These are phyloP conservation scores for Hypomesus transpacificus DNA, from an alignment of 2,113 vertebrate genomes.

Conservation along the genomic window DNA sequence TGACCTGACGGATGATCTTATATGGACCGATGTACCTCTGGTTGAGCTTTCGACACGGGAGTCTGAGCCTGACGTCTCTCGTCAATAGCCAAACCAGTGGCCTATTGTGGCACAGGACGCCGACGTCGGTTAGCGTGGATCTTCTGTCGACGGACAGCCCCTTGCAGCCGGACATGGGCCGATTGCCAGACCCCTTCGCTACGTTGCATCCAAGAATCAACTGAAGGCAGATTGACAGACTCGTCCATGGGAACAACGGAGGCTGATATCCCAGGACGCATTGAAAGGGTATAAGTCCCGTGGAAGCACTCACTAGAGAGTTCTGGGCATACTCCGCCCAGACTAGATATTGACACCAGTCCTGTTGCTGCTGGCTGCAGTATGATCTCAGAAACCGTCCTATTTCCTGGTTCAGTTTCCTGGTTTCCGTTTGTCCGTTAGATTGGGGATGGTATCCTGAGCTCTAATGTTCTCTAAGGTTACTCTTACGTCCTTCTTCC, in stretches of 20 bases:
- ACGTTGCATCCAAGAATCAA: neutral
- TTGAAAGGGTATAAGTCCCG: neutral
- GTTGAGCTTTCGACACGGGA: no score
- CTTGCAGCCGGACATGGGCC: neutral
- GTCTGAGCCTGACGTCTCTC: no score
- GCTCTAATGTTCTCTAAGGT: no score
- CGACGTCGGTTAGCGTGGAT: neutral
- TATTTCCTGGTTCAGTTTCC: neutral
- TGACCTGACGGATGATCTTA: neutral
- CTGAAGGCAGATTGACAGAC: neutral
- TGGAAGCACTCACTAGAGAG: neutral
- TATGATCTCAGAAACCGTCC: neutral
- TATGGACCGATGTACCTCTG: neutral
- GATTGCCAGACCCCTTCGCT: neutral
- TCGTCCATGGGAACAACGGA: neutral
- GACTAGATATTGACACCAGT: neutral
- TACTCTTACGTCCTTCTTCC: fast-evolving
- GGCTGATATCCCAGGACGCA: neutral
- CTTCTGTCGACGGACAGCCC: neutral
- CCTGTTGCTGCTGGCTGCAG: neutral
- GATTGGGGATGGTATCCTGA: neutral
- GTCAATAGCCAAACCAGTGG: no score
- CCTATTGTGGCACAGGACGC: neutral
- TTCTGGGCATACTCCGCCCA: neutral
- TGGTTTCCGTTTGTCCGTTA: neutral